Conservation (phyloP, 1,140 invertebrate species). For the Glomeris maerens region DNA sequence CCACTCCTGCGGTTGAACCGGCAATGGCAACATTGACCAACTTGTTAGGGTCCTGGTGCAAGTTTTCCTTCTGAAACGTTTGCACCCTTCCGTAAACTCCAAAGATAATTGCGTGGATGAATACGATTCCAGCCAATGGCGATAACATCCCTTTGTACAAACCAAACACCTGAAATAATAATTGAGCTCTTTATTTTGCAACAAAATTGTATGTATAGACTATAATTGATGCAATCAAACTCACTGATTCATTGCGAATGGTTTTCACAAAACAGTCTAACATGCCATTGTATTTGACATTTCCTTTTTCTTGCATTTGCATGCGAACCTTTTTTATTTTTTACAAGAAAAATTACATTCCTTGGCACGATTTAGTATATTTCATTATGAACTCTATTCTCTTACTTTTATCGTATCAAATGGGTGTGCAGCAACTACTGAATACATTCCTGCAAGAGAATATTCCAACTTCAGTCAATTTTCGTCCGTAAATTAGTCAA, state of each 20-base stretch:
- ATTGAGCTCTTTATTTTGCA: slow-evolving; percentile 1
- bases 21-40: slow-evolving; percentile 52
- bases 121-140: slow-evolving; percentile 66
- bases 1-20: slow-evolving; percentile 53
- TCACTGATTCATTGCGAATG: slow-evolving; percentile 56
- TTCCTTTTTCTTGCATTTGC: slow-evolving; percentile 57
- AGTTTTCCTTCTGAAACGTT: no score
- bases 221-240: slow-evolving; percentile 18
- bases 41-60: slow-evolving; percentile 37
- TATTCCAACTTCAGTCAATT: no score
- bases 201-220: neutral
- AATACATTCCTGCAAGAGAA: slow-evolving; percentile 56
- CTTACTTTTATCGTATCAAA: slow-evolving; percentile 76
- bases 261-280: slow-evolving; percentile 61
- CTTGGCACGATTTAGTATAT: slow-evolving; percentile 7
- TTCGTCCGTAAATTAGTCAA: slow-evolving; percentile 17
- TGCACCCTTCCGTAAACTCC: slow-evolving; percentile 71
- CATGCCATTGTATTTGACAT: slow-evolving; percentile 56
- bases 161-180: slow-evolving; percentile 36
- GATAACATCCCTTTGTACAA: slow-evolving; percentile 71
- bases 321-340: slow-evolving; percentile 55
- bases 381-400: slow-evolving; percentile 5
- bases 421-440: slow-evolving; percentile 70
- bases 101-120: slow-evolving; percentile 81
- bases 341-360: no score